These are phyloP conservation scores for Ceyx melanurus DNA, from an alignment of 2,113 vertebrate genomes.

Conservation along the genomic window DNA sequence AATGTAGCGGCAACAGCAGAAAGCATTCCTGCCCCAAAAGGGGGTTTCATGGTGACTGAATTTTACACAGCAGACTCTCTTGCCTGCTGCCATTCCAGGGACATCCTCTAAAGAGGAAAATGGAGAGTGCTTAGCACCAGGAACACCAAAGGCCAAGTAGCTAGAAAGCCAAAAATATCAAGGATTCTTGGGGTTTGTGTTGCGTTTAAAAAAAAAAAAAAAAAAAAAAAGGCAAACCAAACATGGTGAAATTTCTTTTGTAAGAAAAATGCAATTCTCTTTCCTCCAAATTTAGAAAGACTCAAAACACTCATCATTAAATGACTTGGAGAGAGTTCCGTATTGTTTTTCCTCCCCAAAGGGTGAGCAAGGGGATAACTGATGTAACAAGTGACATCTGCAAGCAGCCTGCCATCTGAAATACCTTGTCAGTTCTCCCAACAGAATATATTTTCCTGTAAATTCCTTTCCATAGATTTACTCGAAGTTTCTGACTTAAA, in stretches of 20 bases:
- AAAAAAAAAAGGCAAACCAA: background rate
- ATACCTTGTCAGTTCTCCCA: background rate
- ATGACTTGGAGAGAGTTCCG: background rate
- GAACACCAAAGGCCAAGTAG: background rate
- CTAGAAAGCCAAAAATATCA: background rate
- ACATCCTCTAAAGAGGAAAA: background rate
- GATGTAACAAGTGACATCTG: background rate
- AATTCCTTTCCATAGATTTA: background rate
- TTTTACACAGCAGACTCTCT: background rate
- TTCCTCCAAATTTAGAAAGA: background rate
- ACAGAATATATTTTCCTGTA: background rate
- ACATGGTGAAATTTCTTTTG: background rate
- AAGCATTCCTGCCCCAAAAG: fast-evolving
- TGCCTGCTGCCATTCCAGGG: background rate
- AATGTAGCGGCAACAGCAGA: background rate
- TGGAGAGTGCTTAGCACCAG: background rate
- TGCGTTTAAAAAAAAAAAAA: background rate
- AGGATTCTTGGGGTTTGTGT: background rate
- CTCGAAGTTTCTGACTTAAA: background rate
- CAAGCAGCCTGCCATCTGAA: background rate
- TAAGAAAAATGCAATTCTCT: background rate
- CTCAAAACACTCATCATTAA: background rate
- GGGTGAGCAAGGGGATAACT: background rate
- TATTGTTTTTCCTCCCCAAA: background rate
- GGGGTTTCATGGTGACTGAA: background rate